Evolutionary conservation across 2,113 vertebrate species (phyloP).

Genomic region (Romanogobio albipinnatus): DNA sequence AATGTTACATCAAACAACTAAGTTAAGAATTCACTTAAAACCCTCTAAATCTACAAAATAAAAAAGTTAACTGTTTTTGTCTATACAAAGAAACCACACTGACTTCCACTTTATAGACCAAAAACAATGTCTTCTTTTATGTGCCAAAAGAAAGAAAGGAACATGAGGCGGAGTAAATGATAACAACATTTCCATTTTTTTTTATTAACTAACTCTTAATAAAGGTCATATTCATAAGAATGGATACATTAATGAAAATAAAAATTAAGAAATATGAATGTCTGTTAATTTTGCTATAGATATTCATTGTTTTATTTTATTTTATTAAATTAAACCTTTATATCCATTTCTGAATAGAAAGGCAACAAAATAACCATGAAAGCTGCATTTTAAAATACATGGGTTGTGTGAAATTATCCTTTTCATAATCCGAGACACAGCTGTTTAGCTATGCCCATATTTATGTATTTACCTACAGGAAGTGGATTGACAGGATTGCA

Average conservation of each 20-base stretch:
- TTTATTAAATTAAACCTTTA: not conserved
- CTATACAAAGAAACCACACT: not conserved
- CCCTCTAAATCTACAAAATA: not conserved
- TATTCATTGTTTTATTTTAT: not conserved
- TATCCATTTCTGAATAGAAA: not conserved
- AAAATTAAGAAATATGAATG: not conserved
- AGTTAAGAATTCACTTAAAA: not conserved
- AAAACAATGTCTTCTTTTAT: not conserved
- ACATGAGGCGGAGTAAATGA: no score
- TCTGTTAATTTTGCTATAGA: not conserved
- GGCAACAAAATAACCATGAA: not conserved
- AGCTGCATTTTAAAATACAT: not conserved
- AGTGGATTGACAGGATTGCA: slow-evolving; percentile 27
- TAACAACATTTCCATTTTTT: no score
- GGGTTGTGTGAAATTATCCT: not conserved
- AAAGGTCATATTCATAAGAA: not conserved
- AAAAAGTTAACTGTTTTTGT: not conserved
- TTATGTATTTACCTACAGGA: slow-evolving; percentile 5
- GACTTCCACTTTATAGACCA: not conserved
- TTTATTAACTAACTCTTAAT: not conserved
- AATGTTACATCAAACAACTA: not conserved
- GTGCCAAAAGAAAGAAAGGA: not conserved
- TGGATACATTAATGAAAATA: not conserved
- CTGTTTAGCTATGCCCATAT: slow-evolving; percentile 26
- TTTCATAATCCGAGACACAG: slow-evolving; percentile 16